Percentiles rank a stretch among this genome's conserved stretches.
phyloP scores from a whole-genome alignment of 2,888 invertebrate genomes.

The Zaprionus bogoriensis region DNA sequence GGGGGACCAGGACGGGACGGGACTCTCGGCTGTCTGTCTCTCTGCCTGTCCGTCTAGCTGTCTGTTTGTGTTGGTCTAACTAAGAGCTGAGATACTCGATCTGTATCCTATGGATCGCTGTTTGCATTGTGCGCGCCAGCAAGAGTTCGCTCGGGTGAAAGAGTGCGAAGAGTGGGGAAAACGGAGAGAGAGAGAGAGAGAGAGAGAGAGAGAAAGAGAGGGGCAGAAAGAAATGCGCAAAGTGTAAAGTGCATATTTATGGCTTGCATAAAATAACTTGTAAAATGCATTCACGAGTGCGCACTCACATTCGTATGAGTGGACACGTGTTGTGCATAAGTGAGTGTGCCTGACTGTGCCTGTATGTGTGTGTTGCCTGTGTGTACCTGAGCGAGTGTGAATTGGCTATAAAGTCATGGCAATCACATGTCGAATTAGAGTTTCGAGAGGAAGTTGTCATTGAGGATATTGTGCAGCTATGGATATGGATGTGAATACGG shows the following conservation, averaged over 20 bases:
- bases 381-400: slow-evolving; percentile 37
- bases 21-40: slow-evolving; percentile 28
- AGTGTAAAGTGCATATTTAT: slow-evolving; percentile 79
- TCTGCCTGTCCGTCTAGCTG: slow-evolving; percentile 16
- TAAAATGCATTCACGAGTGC: slow-evolving; percentile 71
- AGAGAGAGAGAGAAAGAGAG: background rate
- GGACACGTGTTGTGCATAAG: slow-evolving; percentile 60
- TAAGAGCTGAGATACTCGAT: slow-evolving; percentile 66
- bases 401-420: slow-evolving; percentile 64
- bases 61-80: slow-evolving; percentile 65
- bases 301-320: slow-evolving; percentile 57
- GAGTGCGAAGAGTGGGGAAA: slow-evolving; percentile 12
- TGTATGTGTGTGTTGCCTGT: slow-evolving; percentile 15
- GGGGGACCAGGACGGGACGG: slow-evolving; percentile 5
- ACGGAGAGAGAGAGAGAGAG: slow-evolving; percentile 14
- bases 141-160: no score
- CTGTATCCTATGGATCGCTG: slow-evolving; percentile 62
- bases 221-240: slow-evolving; percentile 61
- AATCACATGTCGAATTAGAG: slow-evolving; percentile 63
- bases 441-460: slow-evolving; percentile 67
- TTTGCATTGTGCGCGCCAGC: slow-evolving; percentile 50
- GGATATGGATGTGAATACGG: slow-evolving; percentile 38
- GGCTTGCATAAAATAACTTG: slow-evolving; percentile 78
- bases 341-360: slow-evolving; percentile 27
- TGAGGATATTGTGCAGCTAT: slow-evolving; percentile 67